These are phyloP conservation scores for Festucalex cinctus DNA, from an alignment of 2,113 vertebrate genomes.

Conservation along the genomic window DNA sequence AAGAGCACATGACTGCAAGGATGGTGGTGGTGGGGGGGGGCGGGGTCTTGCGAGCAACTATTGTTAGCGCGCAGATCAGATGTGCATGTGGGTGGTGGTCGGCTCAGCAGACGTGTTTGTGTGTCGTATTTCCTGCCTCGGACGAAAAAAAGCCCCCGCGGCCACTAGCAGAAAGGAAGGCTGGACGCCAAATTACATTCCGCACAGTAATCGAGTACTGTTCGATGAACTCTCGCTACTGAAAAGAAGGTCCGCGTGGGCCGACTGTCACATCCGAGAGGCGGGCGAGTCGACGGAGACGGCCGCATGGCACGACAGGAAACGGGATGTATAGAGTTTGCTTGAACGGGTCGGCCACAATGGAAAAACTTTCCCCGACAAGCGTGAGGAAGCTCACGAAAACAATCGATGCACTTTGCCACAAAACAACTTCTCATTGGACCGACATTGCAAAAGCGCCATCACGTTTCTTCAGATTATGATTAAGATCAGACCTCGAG, in stretches of 20 bases:
- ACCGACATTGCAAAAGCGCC: not conserved
- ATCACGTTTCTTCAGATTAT: not conserved
- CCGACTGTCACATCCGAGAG: conserved; percentile 3
- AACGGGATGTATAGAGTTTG: conserved; percentile 51
- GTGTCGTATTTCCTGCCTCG: conserved; percentile 32
- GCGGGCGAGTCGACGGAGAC: not conserved
- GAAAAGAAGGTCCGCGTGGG: not conserved
- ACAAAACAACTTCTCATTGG: conserved; percentile 22
- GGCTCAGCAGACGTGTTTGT: conserved; percentile 18
- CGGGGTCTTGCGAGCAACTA: conserved; percentile 28
- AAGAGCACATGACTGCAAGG: conserved; percentile 56
- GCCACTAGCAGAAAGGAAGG: conserved; percentile 15
- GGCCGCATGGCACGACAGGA: conserved; percentile 45
- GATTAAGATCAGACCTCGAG: not conserved
- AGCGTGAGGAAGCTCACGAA: conserved; percentile 21
- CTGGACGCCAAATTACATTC: conserved; percentile 10
- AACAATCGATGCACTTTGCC: conserved; percentile 28
- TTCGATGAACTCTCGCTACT: conserved; percentile 5
- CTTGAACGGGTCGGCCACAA: conserved; percentile 27
- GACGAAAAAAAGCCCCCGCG: conserved; percentile 32
- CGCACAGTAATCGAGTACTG: not conserved
- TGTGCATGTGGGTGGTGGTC: conserved; percentile 3
- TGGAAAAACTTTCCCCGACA: conserved; percentile 28
- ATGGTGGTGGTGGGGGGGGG: conserved; percentile 24
- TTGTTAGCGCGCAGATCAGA: conserved; percentile 47